Percentiles rank a stretch among this genome's conserved stretches.
phyloP scores from a whole-genome alignment of 2,888 invertebrate species.

The Lordiphosa fenestrarum region DNA sequence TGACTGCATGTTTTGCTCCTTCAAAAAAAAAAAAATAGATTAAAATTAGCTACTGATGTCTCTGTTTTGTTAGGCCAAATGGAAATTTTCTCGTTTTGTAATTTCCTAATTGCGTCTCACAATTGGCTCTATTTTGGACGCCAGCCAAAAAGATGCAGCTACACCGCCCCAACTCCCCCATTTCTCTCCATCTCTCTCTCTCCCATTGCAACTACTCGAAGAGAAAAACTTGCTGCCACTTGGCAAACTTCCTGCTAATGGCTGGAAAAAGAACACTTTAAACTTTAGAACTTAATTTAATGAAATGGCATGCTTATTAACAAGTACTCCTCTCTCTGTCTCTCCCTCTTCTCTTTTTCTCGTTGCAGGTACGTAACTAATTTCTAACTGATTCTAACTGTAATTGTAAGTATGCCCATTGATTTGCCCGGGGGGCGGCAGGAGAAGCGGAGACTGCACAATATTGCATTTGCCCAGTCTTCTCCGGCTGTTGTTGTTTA shows the following conservation, averaged over 20 bases:
- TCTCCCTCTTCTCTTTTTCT: slow-evolving; percentile 5
- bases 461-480: slow-evolving; percentile 35
- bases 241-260: slow-evolving; percentile 42
- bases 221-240: slow-evolving; percentile 26
- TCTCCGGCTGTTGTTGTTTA: slow-evolving; percentile 17
- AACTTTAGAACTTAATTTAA: slow-evolving; percentile 54
- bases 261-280: slow-evolving; percentile 30
- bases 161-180: neutral
- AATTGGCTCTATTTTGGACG: slow-evolving; percentile 52
- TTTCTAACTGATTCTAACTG: slow-evolving; percentile 37
- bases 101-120: slow-evolving; percentile 56
- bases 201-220: slow-evolving; percentile 6
- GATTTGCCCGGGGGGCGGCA: slow-evolving; percentile 55
- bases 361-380: slow-evolving; percentile 37
- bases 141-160: slow-evolving; percentile 51
- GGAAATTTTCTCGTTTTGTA: slow-evolving; percentile 1
- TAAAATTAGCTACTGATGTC: too few relatives aligned
- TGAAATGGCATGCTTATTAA: slow-evolving; percentile 39
- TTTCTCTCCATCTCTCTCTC: neutral
- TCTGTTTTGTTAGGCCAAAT: too few relatives aligned
- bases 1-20: too few relatives aligned
- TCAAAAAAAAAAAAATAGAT: too few relatives aligned
- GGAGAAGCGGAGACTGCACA: slow-evolving; percentile 17
- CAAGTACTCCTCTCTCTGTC: slow-evolving; percentile 9
- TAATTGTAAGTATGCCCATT: slow-evolving; percentile 61